A percentile compares a stretch with the other conserved stretches of the same genome.
These are phyloP conservation scores for Plagiodera versicolora DNA, from an alignment of 2,888 invertebrate genomes.

Conservation along the genomic window DNA sequence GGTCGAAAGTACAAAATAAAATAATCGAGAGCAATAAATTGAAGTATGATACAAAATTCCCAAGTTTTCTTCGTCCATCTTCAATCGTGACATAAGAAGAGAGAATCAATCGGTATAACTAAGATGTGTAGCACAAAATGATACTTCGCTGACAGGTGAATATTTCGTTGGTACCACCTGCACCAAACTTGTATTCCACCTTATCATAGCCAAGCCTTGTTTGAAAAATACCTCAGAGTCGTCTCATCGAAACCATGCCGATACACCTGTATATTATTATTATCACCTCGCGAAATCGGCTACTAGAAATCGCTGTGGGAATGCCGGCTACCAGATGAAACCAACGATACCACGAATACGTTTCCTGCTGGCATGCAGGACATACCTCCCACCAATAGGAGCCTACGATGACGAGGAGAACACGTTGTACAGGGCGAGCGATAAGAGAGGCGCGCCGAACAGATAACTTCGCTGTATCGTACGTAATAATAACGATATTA, in stretches of 20 bases:
- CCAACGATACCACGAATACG: neutral
- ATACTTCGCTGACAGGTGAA: too few species aligned
- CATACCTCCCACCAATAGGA: neutral
- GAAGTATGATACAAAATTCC: too few species aligned
- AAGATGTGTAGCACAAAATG: too few species aligned
- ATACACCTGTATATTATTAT: neutral
- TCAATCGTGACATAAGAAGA: too few species aligned
- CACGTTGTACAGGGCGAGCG: neutral
- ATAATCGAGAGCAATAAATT: too few species aligned
- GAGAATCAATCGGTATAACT: too few species aligned
- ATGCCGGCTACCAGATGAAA: neutral
- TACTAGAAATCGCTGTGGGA: neutral
- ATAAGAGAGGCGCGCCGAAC: neutral
- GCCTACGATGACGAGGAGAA: neutral
- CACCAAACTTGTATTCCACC: too few species aligned
- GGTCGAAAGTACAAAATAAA: too few species aligned
- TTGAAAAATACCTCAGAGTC: neutral
- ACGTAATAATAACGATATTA: conserved; percentile 41
- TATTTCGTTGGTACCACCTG: too few species aligned
- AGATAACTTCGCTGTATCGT: conserved; percentile 27
- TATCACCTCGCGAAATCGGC: neutral
- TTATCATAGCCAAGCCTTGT: too few species aligned
- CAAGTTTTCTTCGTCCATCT: too few species aligned
- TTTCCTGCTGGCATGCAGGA: neutral
- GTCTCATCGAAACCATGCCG: neutral